Conservation (phyloP, 2,888 invertebrate genomes). For the Chesias legatella region DNA sequence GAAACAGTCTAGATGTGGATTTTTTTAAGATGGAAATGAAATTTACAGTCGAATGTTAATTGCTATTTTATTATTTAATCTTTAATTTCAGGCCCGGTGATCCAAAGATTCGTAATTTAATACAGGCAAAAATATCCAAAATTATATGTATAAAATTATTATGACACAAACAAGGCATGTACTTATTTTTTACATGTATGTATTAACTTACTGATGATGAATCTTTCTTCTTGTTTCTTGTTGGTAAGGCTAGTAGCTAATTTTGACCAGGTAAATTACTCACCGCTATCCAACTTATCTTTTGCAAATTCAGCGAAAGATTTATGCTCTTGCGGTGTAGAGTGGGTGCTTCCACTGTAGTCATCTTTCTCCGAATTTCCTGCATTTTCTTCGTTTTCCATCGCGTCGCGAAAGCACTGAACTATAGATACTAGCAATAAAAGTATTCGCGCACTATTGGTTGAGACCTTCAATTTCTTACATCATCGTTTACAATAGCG, state of each 20-base stretch:
- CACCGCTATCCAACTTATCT: slow-evolving; percentile 74
- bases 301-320: slow-evolving; percentile 75
- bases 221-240: no score
- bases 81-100: no score
- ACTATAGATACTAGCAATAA: slow-evolving; percentile 43
- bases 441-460: slow-evolving; percentile 44
- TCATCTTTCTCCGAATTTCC: slow-evolving; percentile 63
- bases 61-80: no score
- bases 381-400: slow-evolving; percentile 63
- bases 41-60: no score
- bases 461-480: slow-evolving; percentile 66
- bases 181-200: no score
- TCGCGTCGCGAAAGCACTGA: slow-evolving; percentile 34
- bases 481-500: slow-evolving; percentile 70
- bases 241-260: neutral
- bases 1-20: no score
- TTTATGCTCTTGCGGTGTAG: slow-evolving; percentile 71
- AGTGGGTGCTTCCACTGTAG: slow-evolving; percentile 65
- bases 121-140: no score
- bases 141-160: no score
- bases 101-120: no score
- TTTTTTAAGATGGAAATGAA: no score
- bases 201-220: no score
- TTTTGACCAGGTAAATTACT: slow-evolving; percentile 23
- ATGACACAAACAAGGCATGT: no score